Base-by-base conservation (phyloP, 2,113 vertebrate species). In the Chionodraco myersi region DNA sequence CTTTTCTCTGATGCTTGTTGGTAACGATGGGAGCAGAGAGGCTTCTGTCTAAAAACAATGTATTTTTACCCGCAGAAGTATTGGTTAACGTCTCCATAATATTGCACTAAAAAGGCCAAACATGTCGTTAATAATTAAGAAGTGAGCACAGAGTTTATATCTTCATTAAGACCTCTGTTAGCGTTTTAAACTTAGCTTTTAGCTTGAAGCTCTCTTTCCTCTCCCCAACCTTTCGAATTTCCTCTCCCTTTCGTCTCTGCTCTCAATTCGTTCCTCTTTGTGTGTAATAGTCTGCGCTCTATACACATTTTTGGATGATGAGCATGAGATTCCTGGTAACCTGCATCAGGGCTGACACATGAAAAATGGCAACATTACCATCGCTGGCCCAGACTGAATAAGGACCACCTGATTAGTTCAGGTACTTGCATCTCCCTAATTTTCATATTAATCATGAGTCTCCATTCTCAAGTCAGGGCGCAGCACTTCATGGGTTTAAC, bases 351-450 rank as follows among this genome's bases (percentile, higher is more conserved):
- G 94, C 90, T 97, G 97, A 97, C 97, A 98, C 94, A 96, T 98
- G 97, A 99, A 96, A 97, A 97, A 98, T 98, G 96, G 96, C 95
- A 95, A 96, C 97, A 97, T 98, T 98, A 98, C 96, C 94, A 92
- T 94, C 93, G 94, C 95, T 95, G 96, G 95, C 94, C 94, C 94
- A 95, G 96, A 91, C 96, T 97, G 97, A 96, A 97, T 97, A 98
- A 97, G 95, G 95, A 96, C 95, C 96, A 97, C 95, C 96, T 97
- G 97, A 97, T 97, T 98, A 97, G 96, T 98, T 99, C 97, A 97
- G 97, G 96, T 97, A 96, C 95, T 96, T 96, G 97, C 96, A 88
- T 97, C 95, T 94, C 94, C 94, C 94, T 98, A 97, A 97, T 97
- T 97, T 97, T 97, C 94, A 97, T 96, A 98, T 98, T 98, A 99